These are phyloP conservation scores for Parelbella ahira DNA, from an alignment of 2,888 invertebrate species.

Conservation along the genomic window DNA sequence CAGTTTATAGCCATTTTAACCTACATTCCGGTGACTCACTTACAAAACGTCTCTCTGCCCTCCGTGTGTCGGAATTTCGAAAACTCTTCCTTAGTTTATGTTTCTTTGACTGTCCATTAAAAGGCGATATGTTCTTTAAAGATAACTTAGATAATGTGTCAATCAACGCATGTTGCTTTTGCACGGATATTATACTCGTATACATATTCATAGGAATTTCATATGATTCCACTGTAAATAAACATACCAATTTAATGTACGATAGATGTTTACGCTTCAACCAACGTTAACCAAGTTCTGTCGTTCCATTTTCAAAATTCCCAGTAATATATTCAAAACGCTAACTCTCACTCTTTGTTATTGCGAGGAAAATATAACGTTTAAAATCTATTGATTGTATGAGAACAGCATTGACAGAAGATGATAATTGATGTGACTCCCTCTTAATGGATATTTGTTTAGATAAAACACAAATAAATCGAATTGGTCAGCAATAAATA, in stretches of 20 bases:
- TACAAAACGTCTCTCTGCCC: slow-evolving; percentile 27
- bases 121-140: neutral
- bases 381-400: too few species aligned
- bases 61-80: slow-evolving; percentile 15
- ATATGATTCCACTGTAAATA: slow-evolving; percentile 1
- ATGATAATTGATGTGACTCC: slow-evolving; percentile 12
- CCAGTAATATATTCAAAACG: neutral
- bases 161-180: too few species aligned
- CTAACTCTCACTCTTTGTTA: too few species aligned
- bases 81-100: slow-evolving; percentile 10
- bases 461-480: slow-evolving; percentile 33
- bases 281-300: slow-evolving; percentile 8
- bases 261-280: slow-evolving; percentile 5
- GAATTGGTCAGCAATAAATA: slow-evolving; percentile 34
- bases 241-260: slow-evolving; percentile 5
- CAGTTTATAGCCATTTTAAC: slow-evolving; percentile 55
- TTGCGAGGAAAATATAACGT: too few species aligned
- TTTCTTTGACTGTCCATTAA: slow-evolving; percentile 7
- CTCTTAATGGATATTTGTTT: slow-evolving; percentile 26
- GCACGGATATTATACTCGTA: too few species aligned
- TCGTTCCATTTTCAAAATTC: slow-evolving; percentile 1
- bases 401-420: too few species aligned
- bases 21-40: slow-evolving; percentile 44
- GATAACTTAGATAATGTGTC: slow-evolving; percentile 4
- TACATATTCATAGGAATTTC: neutral